Percentiles rank a stretch among this genome's conserved stretches.
Evolutionary conservation across 2,113 vertebrate genomes (phyloP).

Genomic region (Eretmodus cyanostictus): DNA sequence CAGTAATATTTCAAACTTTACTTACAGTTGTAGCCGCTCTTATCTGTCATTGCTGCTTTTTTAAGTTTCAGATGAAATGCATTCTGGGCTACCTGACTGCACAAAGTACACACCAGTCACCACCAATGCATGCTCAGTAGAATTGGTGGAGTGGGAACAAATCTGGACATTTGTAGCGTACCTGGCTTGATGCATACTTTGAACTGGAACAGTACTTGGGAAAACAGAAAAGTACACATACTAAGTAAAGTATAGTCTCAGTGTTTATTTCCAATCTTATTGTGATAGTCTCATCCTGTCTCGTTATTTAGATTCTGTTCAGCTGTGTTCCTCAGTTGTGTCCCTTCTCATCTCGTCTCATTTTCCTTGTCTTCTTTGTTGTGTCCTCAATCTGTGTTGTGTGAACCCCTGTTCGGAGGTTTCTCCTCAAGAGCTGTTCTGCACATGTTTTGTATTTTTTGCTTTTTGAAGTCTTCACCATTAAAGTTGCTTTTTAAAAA

Average conservation of each 20-base stretch:
- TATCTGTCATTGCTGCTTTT: background rate
- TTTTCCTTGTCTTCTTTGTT: background rate
- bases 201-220: fast-evolving
- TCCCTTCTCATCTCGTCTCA: fast-evolving
- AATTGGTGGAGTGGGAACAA: background rate
- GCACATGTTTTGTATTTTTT: background rate
- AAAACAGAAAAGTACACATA: fast-evolving
- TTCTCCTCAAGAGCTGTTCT: background rate
- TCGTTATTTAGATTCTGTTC: background rate
- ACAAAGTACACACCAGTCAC: background rate
- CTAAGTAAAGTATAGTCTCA: background rate
- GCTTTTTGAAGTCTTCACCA: fast-evolving
- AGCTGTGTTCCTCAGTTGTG: background rate
- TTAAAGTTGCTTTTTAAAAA: fast-evolving
- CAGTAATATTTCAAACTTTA: background rate
- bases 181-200: background rate
- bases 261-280: background rate
- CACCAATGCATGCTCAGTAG: fast-evolving
- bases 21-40: background rate
- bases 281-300: background rate
- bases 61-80: background rate
- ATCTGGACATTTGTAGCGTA: fast-evolving
- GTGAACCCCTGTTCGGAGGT: fast-evolving
- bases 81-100: background rate
- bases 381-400: fast-evolving